Base-by-base conservation (phyloP, 2,888 invertebrate species). In the Poecilobothrus nobilitatus region DNA sequence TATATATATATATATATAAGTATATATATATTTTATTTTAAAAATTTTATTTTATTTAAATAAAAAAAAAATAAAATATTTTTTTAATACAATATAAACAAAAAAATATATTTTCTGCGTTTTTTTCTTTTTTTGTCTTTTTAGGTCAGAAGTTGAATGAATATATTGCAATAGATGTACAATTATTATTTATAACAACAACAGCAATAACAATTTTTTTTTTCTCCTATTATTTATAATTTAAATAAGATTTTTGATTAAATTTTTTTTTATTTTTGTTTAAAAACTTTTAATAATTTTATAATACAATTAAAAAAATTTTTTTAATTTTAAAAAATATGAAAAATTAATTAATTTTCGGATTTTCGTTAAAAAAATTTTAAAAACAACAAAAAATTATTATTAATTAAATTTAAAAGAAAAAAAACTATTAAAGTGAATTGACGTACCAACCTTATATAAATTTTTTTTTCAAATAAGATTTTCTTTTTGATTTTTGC, bases 151-250 rank as follows among this genome's bases (percentile, higher is more conserved):
- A 53, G 53, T 53, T 53, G 53, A 53, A 53, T 53, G 53, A 53
- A 53, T 53, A 37, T 37, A 37, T 37, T 37, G 53, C n/a, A 53
- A 53, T 53, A 53, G 18, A 53, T 18, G 53, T 53, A 53, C 53
- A 53, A n/a, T n/a, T n/a, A n/a, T n/a, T 53, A 53, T 53, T 15
- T 53, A 18, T 53, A 53, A 53, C 53, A 53, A 53, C 53, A 53
- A 53, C 53, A 53, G 53, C 53, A 53, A 53, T 53, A 53, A 53
- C 53, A 53, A 53, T 18, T 53, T 53, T 53, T 15, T 53, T 53
- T 53, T 53, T 53, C 53, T 53, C 7, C 41, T 53, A 53, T 37
- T 37, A 18, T 53, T 18, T 53, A 53, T 53, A 53, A 12, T 41
- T 6, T 12, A 41, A 41, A 12, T 41, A 12, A 12, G 9, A 12